Percentiles rank a stretch among this genome's conserved stretches.
These are phyloP conservation scores for Drosophila sordidapex DNA, from an alignment of 2,888 invertebrate genomes.

Conservation along the genomic window DNA sequence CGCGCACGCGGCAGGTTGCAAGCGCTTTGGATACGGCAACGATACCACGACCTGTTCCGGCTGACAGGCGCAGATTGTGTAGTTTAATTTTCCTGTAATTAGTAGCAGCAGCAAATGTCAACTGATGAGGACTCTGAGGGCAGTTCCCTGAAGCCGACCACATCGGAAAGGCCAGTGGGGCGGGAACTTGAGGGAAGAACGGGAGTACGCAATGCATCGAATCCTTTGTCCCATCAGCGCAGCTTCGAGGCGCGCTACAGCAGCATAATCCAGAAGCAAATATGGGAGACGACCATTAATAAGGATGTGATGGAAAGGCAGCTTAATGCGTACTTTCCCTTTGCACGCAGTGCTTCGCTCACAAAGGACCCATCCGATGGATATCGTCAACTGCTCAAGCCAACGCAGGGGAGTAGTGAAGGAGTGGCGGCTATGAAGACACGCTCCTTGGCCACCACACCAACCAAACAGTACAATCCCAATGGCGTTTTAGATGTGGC, in stretches of 20 bases:
- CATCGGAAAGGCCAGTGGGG: conserved; percentile 27
- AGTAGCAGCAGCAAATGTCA: conserved; percentile 55
- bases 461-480: conserved; percentile 49
- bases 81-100: conserved; percentile 75
- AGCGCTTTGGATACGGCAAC: conserved; percentile 19
- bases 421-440: conserved; percentile 3
- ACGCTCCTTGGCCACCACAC: conserved; percentile 65
- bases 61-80: conserved; percentile 24
- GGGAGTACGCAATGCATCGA: conserved; percentile 38
- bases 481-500: conserved; percentile 54
- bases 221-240: conserved; percentile 75
- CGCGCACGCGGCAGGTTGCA: conserved; percentile 58
- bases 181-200: conserved; percentile 7
- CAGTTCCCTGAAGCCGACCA: conserved; percentile 54
- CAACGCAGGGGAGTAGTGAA: conserved; percentile 13
- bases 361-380: conserved; percentile 48
- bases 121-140: conserved; percentile 66
- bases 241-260: conserved; percentile 84
- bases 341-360: conserved; percentile 69
- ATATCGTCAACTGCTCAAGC: conserved; percentile 37
- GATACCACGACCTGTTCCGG: conserved; percentile 11
- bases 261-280: conserved; percentile 83
- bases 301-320: conserved; percentile 87
- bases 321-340: conserved; percentile 90
- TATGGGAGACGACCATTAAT: conserved; percentile 84